Base-by-base conservation (phyloP, 1,140 invertebrate genomes). In the Eufriesea mexicana region DNA sequence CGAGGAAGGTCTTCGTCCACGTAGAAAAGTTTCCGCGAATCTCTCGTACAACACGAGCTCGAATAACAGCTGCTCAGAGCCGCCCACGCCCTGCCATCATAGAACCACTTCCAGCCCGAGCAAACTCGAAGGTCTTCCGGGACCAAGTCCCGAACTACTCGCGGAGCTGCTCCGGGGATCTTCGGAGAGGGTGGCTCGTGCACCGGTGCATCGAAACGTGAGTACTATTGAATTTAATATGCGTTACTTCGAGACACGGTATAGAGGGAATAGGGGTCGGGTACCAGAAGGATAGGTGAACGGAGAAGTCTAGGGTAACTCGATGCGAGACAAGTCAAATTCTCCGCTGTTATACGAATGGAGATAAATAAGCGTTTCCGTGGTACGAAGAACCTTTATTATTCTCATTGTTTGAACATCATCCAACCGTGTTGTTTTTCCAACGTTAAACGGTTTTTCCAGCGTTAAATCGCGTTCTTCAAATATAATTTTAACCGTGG, bases 71-170 rank as follows among this genome's bases (percentile, higher is more conserved):
- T 90, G 91, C 72, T 90, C 92, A 10, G 93, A 93, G 61, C 91
- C 93, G 45, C 90, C 93, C 20, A 93, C 92, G 4, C 93, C 93
- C 0, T 96, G 94, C 86, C 97, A 97, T 92, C 96, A 97, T 79
- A 92, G 97, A 88, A 97, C 97, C 2, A 97, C 96, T 5, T 97
- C 97, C 6, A 97, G 97, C 88, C 97, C 97, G 9, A 97, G 96
- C 0, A 97, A 97, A 93, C 94, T 97, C 77, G 96, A 96, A 89
- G 95, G 96, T 87, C 87, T 95, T 54, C 91, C 96, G 28, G 95
- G 96, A 87, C 96, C 96, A 5, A 96, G 96, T 71, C 96, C 95
- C 0, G 96, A 97, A 89, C 92, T 97, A 45, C 92, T 97, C 49
- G 96, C 96, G 20, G 96, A 97, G 90, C 93, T 97, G 59, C 94